Base-by-base conservation (phyloP, 2,797 vertebrate species). In the Aldrovandia affinis region DNA sequence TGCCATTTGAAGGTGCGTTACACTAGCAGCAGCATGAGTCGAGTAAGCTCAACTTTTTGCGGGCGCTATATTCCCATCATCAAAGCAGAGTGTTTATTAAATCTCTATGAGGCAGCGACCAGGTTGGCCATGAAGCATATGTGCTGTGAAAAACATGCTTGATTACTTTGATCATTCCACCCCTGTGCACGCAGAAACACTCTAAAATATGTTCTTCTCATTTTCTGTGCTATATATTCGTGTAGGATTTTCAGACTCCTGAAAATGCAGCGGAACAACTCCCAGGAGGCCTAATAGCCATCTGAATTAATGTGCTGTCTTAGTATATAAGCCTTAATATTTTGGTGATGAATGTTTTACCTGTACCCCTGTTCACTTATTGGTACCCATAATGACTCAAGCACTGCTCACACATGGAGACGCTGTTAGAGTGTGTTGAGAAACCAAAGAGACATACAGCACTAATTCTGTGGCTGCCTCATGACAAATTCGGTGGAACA, bases 291-390 rank as follows among this genome's bases (percentile, higher is more conserved):
- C 92, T 94, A 92, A 94, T 93, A 94, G 91, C 92, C 90, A 93
- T 92, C 91, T 95, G 92, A 93, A 94, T 95, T 93, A 95, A 94
- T 93, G 93, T 92, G 91, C 94, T 95, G 93, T 95, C 93, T 91
- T 90, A 92, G 87, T 86, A 92, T 91, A 92, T 93, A 91, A 94
- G 93, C 92, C 91, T 93, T 93, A 94, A 94, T 93, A 92, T 92
- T 94, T 93, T 90, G 88, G 92, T 94, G 93, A 94, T 94, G 93
- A 95, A 95, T 94, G 94, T 92, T 93, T 92, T 90, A 87, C 91
- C 87, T 89, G 90, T 82, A 89, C 92, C 88, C 44, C 88, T 88
- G 92, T 89, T 90, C 91, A 90, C 90, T 83, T 75, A 77, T 70
- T 75, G n/a, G 28, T 15, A n/a, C 82, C 82, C 52, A 61, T 54